phyloP scores from a whole-genome alignment of 2,113 vertebrate species.

The Sander lucioperca region DNA sequence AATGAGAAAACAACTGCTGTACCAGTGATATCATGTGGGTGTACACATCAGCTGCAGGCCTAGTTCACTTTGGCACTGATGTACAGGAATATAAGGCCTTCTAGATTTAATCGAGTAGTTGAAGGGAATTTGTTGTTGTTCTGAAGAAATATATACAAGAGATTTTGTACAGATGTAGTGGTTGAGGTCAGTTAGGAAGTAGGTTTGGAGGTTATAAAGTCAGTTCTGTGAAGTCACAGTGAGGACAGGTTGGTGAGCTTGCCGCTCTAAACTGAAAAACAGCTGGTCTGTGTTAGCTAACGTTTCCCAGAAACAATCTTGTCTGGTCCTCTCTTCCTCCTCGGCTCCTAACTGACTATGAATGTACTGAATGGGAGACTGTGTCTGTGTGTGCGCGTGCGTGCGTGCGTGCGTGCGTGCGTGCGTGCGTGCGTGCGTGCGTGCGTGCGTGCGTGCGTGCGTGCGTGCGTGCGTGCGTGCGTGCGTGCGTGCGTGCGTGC shows the following conservation, averaged over 20 bases:
- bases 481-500: constrained; percentile 20
- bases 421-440: constrained; percentile 5
- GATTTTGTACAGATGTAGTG: background rate
- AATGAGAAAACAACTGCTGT: background rate
- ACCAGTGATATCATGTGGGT: background rate
- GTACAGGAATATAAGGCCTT: background rate
- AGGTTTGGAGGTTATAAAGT: constrained; percentile 50
- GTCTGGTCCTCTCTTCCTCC: constrained; percentile 67
- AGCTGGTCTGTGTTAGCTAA: constrained; percentile 77
- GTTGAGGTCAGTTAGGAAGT: constrained; percentile 33
- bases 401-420: constrained; percentile 40
- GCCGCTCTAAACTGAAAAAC: constrained; percentile 68
- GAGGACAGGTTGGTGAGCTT: constrained; percentile 66
- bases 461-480: constrained; percentile 35
- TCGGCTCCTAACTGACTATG: constrained; percentile 51
- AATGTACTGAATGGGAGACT: constrained; percentile 49
- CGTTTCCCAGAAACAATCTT: constrained; percentile 77
- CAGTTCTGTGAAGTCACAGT: constrained; percentile 54
- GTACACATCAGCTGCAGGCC: constrained; percentile 2
- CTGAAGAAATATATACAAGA: background rate
- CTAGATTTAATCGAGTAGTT: background rate
- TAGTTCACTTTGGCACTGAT: constrained; percentile 4
- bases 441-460: constrained; percentile 20
- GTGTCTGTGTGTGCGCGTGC: background rate
- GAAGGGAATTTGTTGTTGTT: constrained; percentile 10